Evolutionary conservation across 1,140 invertebrate genomes (phyloP).

Genomic region (Papilio machaon): DNA sequence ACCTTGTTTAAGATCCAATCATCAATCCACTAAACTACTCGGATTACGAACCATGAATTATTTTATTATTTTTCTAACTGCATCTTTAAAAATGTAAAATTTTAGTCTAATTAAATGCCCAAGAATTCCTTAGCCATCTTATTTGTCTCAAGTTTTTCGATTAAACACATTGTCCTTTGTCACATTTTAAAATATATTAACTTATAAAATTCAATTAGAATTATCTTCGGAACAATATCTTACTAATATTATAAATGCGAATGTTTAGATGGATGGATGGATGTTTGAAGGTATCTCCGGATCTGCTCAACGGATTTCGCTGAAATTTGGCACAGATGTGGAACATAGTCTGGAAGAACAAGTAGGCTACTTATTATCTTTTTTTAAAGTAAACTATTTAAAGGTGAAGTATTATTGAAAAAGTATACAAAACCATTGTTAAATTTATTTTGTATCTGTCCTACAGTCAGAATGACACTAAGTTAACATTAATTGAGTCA

Average conservation of each 20-base stretch:
- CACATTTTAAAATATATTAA: no score
- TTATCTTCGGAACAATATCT: no score
- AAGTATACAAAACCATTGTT: neutral
- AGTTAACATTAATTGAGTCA: conserved; percentile 24
- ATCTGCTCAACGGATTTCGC: no score
- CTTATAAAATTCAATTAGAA: no score
- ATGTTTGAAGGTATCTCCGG: no score
- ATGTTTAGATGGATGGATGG: no score
- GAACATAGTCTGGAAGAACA: no score
- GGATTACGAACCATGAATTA: neutral
- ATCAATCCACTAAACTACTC: neutral
- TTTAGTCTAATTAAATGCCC: neutral
- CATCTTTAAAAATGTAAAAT: neutral
- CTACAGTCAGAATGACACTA: conserved; percentile 18
- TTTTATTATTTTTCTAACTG: neutral
- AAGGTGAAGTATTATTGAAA: neutral
- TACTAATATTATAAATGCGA: no score
- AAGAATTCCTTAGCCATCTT: neutral
- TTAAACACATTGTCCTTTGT: no score
- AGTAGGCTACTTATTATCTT: no score
- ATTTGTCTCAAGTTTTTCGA: no score
- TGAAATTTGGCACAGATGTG: no score
- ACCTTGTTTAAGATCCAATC: conserved; percentile 7
- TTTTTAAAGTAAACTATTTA: neutral
- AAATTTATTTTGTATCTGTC: conserved; percentile 16